Evolutionary conservation across 2,888 invertebrate genomes (phyloP), one percentile per base, ranked within the genome.

Genomic region (Nezara viridula): DNA sequence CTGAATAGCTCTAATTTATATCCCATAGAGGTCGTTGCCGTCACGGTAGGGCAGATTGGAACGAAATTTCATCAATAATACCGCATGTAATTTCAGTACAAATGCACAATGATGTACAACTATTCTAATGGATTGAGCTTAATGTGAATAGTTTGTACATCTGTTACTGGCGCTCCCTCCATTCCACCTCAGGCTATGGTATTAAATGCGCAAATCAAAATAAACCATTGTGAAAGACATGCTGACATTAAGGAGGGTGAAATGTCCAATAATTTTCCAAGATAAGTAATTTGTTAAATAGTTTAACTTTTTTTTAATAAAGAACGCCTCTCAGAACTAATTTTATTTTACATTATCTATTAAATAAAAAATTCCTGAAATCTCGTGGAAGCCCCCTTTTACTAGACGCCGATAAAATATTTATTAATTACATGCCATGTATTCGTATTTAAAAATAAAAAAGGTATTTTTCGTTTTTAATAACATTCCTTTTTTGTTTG

Each of bases 61-160:
- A 21, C 21, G 66, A 73, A 73, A 73, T 32, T 32, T 66, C 32
- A 73, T 37, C 66, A 19, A 73, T 37, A 73, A 73, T 73, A 7
- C 32, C 9, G 1, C 32, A 7, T 37, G 66, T 37, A 73, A 73
- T 73, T 37, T 27, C 21, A 37, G 66, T 32, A 73, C 66, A 73
- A 73, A 73, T 21, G 37, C 66, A 21, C 32, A 32, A 37, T 73
- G 66, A 73, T 73, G 66, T 21, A 73, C 66, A 73, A 73, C 66
- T 37, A 73, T 73, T 73, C 66, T 73, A 73, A 73, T 73, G 66
- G 66, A 73, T 73, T 14, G 7, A 1, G 16, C 32, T 21, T 73
- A 73, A 73, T 73, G 66, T 9, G 66, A 73, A 73, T 73, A 73
- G 66, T 73, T 73, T 73, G 66, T 73, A 37, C 32, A 73, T 73